Evolutionary conservation across 1,140 invertebrate genomes (phyloP).

Genomic region (Drosophila nigromelanica): DNA sequence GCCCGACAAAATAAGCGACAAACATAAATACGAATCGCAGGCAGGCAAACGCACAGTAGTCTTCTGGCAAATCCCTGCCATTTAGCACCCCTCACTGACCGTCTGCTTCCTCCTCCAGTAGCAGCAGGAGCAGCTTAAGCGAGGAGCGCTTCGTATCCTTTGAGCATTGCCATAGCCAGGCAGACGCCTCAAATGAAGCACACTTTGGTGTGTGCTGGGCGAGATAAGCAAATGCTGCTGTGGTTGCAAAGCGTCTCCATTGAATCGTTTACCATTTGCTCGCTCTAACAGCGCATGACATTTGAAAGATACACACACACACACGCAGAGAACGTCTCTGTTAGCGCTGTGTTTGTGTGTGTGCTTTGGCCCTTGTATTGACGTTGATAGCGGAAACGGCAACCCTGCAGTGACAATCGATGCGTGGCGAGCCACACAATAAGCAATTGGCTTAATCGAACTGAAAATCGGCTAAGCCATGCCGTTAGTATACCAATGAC

Average conservation of each 20-base stretch:
- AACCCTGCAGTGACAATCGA: slow-evolving; percentile 41
- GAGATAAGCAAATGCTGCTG: slow-evolving; percentile 73
- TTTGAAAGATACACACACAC: slow-evolving; percentile 58
- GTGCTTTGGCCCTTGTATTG: slow-evolving; percentile 33
- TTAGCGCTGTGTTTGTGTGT: slow-evolving; percentile 41
- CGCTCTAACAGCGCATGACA: slow-evolving; percentile 76
- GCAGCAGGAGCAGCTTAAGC: slow-evolving; percentile 6
- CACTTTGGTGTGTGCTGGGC: slow-evolving; percentile 63
- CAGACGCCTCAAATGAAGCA: slow-evolving; percentile 72
- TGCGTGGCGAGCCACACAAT: slow-evolving; percentile 52
- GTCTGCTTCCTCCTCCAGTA: neutral
- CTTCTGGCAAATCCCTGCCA: slow-evolving; percentile 69
- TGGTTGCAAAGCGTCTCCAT: slow-evolving; percentile 61
- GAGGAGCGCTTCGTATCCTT: slow-evolving; percentile 50
- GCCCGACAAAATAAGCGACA: slow-evolving; percentile 64
- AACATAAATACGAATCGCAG: slow-evolving; percentile 70
- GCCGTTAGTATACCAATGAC: slow-evolving; percentile 13
- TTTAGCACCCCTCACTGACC: slow-evolving; percentile 56
- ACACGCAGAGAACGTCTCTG: slow-evolving; percentile 25
- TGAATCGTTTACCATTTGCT: slow-evolving; percentile 69
- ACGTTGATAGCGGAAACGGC: slow-evolving; percentile 66
- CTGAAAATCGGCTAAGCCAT: slow-evolving; percentile 37
- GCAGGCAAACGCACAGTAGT: slow-evolving; percentile 36
- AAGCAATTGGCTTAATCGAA: slow-evolving; percentile 37
- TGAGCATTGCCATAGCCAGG: slow-evolving; percentile 47